Percentiles rank a stretch among this genome's conserved stretches.
Evolutionary conservation across 2,888 invertebrate species (phyloP).

Genomic region (Seira ritae): DNA sequence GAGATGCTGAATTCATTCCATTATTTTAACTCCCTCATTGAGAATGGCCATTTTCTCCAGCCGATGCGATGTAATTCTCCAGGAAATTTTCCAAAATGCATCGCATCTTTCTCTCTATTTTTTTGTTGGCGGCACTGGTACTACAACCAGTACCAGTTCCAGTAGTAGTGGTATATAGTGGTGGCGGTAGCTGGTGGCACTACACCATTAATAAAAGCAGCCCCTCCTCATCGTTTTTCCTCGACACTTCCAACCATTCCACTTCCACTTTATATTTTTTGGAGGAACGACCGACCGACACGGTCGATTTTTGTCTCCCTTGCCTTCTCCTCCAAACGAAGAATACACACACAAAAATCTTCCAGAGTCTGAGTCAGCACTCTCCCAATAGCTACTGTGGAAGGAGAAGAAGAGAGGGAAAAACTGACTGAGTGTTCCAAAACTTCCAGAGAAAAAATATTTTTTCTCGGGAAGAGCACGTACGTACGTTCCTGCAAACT

Average conservation of each 20-base stretch:
- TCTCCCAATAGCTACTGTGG: background rate
- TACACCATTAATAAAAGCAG: slow-evolving; percentile 24
- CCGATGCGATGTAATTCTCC: too few species aligned
- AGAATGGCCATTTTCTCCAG: background rate
- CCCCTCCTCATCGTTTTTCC: slow-evolving; percentile 61
- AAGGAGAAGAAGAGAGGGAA: background rate
- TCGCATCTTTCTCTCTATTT: background rate
- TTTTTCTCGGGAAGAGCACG: slow-evolving; percentile 9
- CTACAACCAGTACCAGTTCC: too few species aligned
- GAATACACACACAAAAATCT: slow-evolving; percentile 54
- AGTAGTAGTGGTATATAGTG: background rate
- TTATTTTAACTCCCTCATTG: background rate
- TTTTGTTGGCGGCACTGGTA: background rate
- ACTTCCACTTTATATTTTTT: background rate
- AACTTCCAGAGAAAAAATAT: background rate
- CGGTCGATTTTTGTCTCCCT: slow-evolving; percentile 65
- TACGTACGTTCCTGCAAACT: background rate
- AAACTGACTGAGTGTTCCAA: background rate
- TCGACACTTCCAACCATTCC: slow-evolving; percentile 19
- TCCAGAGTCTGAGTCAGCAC: slow-evolving; percentile 51
- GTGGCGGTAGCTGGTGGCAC: slow-evolving; percentile 5
- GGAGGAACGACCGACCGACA: slow-evolving; percentile 37
- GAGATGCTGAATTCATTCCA: background rate
- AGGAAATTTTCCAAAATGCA: background rate
- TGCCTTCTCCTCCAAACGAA: slow-evolving; percentile 57